Base-by-base conservation (phyloP, 2,797 vertebrate genomes). In the Chloroceryle amazona region DNA sequence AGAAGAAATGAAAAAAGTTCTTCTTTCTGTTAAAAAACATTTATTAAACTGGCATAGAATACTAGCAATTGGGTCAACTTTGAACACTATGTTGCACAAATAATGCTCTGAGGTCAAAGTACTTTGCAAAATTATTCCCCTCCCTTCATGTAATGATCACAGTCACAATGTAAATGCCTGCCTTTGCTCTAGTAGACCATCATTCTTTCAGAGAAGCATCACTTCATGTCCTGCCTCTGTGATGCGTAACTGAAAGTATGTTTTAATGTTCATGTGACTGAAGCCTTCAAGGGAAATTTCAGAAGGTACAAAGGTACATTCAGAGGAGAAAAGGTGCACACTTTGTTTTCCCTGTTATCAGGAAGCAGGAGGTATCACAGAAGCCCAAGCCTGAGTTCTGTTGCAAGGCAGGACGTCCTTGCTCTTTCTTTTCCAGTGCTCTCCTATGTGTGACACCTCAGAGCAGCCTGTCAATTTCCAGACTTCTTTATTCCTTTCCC, bases 71-170 rank as follows among this genome's bases (percentile, higher is more conserved):
- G 51, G 47, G 81, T 93, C 75, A 86, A 11, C 58, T 90, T 84
- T 5, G 29, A 81, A 47, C 4, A 42, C 10, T 35, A 2, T 44
- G 28, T 33, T 86, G n/a, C 83, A 51, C 54, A 84, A 88, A 74
- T 90, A 92, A 71, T 47, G 29, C 47, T 85, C 51, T 52, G 65
- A 87, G 60, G 74, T 81, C 71, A 89, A 92, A 78, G 52, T 61
- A 78, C 67, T 96, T 95, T 90, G 79, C 52, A 87, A 89, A 92
- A 92, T 82, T 44, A 28, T 86, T 75, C 55, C 31, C 10, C 28
- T 85, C 87, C n/a, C 49, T 71, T 76, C 47, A 15, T 33, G 10
- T 78, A 92, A 75, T 92, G 31, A 84, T 84, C 60, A 37, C 37
- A 70, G 51, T 62, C 78, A 89, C 26, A 21, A 28, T 44, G 62